Evolutionary conservation across 2,888 invertebrate genomes (phyloP), one percentile per base, ranked within the genome.

Genomic region (Arge pagana): DNA sequence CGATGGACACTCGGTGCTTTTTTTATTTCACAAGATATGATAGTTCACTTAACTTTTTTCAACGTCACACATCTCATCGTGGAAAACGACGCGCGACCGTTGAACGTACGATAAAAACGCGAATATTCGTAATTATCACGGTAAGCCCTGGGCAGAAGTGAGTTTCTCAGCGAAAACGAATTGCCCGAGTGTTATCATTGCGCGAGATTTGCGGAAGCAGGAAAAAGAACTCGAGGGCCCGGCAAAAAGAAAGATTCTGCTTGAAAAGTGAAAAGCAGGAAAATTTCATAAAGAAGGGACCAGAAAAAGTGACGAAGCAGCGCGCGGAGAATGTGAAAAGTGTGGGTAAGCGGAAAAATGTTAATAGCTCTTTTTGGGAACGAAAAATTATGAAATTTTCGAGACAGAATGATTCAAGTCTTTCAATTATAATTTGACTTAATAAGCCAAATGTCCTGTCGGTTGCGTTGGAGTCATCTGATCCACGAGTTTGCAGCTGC

Each of bases 71-170:
- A n/a, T n/a, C n/a, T n/a, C n/a, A n/a, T n/a, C n/a, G n/a, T n/a
- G n/a, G n/a, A n/a, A n/a, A n/a, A n/a, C n/a, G n/a, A n/a, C n/a
- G n/a, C n/a, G n/a, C n/a, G n/a, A n/a, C n/a, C n/a, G n/a, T n/a
- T n/a, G n/a, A n/a, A n/a, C n/a, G n/a, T n/a, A n/a, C n/a, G n/a
- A n/a, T n/a, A n/a, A n/a, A 59, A 59, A 59, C 54, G 50, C 55
- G n/a, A 59, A 61, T 61, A 58, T 56, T 56, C 52, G 56, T 59
- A 61, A 61, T 61, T 61, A 58, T 52, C 55, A 41, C 41, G 53
- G 52, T 48, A 53, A 43, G 45, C 33, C 19, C 23, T 8, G 33
- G 33, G 28, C 31, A 45, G 35, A 26, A 45, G 45, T 33, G 8
- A 26, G 3, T 26, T n/a, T 8, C 33, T 1, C n/a, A 33, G 6